phyloP scores from a whole-genome alignment of 2,113 vertebrate species.

The Rhipidura dahli region DNA sequence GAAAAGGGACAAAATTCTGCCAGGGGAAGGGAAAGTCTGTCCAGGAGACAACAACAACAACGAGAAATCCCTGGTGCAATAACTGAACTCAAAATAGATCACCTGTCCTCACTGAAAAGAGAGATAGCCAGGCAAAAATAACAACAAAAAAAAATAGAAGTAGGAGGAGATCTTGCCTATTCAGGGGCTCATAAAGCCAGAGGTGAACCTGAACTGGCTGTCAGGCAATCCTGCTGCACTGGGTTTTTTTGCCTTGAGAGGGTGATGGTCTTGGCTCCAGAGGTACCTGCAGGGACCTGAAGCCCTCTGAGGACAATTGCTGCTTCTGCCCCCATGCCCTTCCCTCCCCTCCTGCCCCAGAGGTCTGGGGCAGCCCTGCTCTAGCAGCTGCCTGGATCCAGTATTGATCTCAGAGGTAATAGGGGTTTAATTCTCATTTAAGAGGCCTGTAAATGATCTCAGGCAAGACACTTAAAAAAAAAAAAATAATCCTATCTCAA shows the following conservation, averaged over 20 bases:
- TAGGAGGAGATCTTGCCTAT: background rate
- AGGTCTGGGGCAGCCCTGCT: background rate
- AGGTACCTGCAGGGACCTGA: background rate
- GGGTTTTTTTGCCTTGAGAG: background rate
- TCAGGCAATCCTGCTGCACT: fast-evolving
- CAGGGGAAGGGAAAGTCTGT: background rate
- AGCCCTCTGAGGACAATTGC: background rate
- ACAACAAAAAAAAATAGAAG: background rate
- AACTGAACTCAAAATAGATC: background rate
- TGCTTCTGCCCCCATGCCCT: background rate
- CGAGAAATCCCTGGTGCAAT: background rate
- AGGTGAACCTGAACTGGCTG: background rate
- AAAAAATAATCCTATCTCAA: background rate
- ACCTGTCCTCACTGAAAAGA: background rate
- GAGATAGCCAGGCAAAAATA: background rate
- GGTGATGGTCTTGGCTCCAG: background rate
- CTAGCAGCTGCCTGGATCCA: background rate
- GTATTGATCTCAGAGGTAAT: slow-evolving; percentile 7
- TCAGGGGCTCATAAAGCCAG: background rate
- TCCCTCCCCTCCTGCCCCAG: background rate
- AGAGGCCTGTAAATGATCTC: background rate
- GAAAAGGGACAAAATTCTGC: background rate
- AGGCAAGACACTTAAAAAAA: background rate
- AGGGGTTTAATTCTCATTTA: slow-evolving; percentile 45
- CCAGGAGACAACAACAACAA: fast-evolving